These are phyloP conservation scores for Anhinga anhinga DNA, from an alignment of 2,113 vertebrate genomes.

Conservation along the genomic window DNA sequence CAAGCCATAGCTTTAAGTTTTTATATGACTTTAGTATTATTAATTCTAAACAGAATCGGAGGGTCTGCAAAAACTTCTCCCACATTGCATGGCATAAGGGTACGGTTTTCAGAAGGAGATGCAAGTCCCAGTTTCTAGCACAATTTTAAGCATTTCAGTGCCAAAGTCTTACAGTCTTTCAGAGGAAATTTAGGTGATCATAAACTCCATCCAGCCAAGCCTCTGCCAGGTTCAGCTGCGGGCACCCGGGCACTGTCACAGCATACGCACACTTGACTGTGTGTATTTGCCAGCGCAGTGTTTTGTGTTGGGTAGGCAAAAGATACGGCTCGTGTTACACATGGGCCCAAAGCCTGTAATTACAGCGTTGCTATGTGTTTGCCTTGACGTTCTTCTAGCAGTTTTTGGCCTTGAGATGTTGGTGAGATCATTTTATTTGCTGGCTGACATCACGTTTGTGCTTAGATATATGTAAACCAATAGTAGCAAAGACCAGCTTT, in stretches of 20 bases:
- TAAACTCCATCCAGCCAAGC: not conserved
- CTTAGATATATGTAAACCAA: not conserved
- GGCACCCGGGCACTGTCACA: not conserved
- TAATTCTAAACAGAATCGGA: not conserved
- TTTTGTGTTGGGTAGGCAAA: not conserved
- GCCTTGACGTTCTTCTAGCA: not conserved
- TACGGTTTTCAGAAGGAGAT: not conserved
- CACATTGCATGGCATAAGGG: not conserved
- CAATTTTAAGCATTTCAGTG: not conserved
- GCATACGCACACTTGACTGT: rapidly evolving
- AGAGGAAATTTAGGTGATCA: not conserved
- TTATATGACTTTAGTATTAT: not conserved
- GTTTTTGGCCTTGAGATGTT: not conserved
- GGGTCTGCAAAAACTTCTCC: not conserved
- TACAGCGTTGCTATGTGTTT: rapidly evolving
- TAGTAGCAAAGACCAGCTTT: not conserved
- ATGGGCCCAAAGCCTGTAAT: not conserved
- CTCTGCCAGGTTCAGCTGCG: not conserved
- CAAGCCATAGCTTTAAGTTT: not conserved
- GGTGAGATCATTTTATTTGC: not conserved
- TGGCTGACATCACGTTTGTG: not conserved
- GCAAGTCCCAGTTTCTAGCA: not conserved
- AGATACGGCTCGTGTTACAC: rapidly evolving
- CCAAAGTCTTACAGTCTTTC: not conserved
- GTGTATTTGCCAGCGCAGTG: not conserved